Base-by-base conservation (phyloP, 2,113 vertebrate genomes). In the Cyprinodon tularosa region DNA sequence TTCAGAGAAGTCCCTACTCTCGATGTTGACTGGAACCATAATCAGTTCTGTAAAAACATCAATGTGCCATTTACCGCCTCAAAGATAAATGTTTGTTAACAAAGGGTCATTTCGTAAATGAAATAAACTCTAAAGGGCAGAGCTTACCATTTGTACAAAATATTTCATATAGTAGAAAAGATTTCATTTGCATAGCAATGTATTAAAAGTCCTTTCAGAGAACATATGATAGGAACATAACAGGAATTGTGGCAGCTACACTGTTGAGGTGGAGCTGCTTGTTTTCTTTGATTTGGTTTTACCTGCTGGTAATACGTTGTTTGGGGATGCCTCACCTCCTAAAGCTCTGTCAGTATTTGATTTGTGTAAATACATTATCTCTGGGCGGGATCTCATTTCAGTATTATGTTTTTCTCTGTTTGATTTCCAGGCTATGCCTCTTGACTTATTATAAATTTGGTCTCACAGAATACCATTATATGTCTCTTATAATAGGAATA, bases 401-500 rank as follows among this genome's bases (percentile, higher is more conserved):
- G 90, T 88, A 82, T 86, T 89, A 69, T 78, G 47, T 82, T 84
- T 64, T 78, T 65, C 42, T 80, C 36, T 72, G 13, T 85, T 85
- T 81, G 60, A 80, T 90, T 89, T 91, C 67, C 68, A 87, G 85
- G 82, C 85, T 74, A 63, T 44, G 71, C 82, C 84, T 84, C 78
- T 85, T 88, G 78, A 85, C 76, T 89, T 88, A 85, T 72, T 90
- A 80, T 88, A 82, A 84, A 86, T 90, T 88, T 90, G 86, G 84
- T 90, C 90, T 89, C 83, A 86, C 82, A 84, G 72, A 93, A 85
- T 76, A 86, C 53, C 90, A 91, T 88, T 93, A 89, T 93, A 91
- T 90, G 90, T 93, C 89, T 93, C 89, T 91, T 91, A 90, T 91
- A 91, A 78, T 88, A 91, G 89, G 84, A 93, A 93, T 91, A 91